Conservation (phyloP, 2,113 vertebrate genomes). For the Andinoacara biseriatus region DNA sequence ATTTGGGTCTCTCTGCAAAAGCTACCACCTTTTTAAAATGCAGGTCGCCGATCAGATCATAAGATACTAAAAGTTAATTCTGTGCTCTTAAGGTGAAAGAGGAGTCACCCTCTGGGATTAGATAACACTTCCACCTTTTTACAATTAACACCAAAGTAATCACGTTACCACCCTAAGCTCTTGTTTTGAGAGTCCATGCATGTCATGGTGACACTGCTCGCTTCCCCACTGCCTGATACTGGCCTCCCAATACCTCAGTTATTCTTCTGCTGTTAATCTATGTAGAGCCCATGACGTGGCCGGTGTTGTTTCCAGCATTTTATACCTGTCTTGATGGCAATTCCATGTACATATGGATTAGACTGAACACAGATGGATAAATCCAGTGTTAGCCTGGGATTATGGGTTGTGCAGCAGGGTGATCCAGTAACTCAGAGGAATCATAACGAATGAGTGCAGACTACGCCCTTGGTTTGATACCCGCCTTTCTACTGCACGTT, state of each 20-base stretch:
- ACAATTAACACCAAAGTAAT: too few species aligned
- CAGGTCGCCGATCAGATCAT: neutral
- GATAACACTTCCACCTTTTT: too few species aligned
- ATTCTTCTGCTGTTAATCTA: too few species aligned
- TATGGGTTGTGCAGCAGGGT: neutral
- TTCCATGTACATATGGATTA: neutral
- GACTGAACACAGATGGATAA: neutral
- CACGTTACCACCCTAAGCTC: too few species aligned
- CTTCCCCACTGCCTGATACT: neutral
- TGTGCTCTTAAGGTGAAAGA: neutral
- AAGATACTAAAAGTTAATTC: neutral
- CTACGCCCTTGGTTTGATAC: neutral
- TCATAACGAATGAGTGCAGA: neutral
- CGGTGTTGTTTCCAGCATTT: neutral
- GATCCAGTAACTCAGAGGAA: neutral
- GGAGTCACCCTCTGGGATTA: neutral
- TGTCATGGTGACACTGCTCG: neutral
- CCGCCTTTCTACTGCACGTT: neutral
- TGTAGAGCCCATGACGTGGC: neutral
- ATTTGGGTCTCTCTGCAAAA: neutral
- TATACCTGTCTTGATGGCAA: neutral
- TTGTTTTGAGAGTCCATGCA: too few species aligned
- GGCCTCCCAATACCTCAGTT: too few species aligned
- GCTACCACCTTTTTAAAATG: neutral
- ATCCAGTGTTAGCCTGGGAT: neutral